Conservation (phyloP, 2,113 vertebrate genomes). For the Entomyzon cyanotis region DNA sequence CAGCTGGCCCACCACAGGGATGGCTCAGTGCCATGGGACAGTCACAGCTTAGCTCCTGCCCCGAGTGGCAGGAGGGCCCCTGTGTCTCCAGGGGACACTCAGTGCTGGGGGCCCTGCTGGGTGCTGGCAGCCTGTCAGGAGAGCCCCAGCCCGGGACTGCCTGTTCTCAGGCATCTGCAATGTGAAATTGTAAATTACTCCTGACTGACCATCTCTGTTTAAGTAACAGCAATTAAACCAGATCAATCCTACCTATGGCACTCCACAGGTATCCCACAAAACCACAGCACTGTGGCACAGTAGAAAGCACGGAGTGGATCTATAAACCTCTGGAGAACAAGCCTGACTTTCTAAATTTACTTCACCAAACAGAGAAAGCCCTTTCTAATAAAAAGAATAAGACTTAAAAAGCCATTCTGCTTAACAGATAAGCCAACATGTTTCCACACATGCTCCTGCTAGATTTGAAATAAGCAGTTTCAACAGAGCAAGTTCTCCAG, state of each 20-base stretch:
- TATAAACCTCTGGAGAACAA: neutral
- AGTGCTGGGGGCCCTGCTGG: neutral
- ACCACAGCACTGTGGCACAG: constrained; percentile 10
- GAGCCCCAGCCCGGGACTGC: neutral
- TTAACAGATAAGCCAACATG: neutral
- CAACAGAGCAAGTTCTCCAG: neutral
- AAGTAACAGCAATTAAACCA: neutral
- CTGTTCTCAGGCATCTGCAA: neutral
- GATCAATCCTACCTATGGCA: neutral
- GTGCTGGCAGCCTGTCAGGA: neutral
- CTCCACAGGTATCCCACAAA: neutral
- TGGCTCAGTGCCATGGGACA: neutral
- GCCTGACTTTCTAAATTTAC: neutral
- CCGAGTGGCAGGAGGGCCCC: neutral
- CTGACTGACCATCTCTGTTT: neutral
- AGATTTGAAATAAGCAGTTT: neutral
- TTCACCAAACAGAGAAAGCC: constrained; percentile 30
- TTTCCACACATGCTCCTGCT: neutral
- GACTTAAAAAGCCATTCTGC: neutral
- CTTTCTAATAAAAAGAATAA: neutral
- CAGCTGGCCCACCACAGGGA: rapidly evolving
- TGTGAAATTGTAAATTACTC: neutral
- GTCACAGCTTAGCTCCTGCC: neutral
- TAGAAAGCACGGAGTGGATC: constrained; percentile 14
- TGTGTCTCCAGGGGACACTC: neutral